Conservation (phyloP, 2,888 invertebrate genomes). For the Conomelus anceps region DNA sequence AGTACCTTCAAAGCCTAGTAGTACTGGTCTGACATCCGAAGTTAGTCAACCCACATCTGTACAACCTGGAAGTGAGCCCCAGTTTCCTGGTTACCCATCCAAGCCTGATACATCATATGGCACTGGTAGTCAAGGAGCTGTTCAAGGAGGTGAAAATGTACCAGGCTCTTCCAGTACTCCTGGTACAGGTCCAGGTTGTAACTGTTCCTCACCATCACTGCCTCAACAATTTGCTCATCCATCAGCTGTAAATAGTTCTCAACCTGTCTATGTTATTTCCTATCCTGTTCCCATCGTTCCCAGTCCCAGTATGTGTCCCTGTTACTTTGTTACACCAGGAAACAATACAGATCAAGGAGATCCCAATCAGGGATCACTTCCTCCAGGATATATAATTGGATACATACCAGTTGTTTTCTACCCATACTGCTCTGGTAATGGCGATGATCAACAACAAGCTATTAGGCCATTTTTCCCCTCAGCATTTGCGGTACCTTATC, state of each 20-base stretch:
- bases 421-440: conserved; percentile 56
- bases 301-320: conserved; percentile 56
- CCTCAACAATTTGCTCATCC: background rate
- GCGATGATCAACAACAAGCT: conserved; percentile 37
- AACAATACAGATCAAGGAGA: conserved; percentile 38
- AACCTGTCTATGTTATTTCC: conserved; percentile 47
- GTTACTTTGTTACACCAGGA: conserved; percentile 53
- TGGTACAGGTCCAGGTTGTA: conserved; percentile 18
- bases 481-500: conserved; percentile 55
- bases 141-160: conserved; percentile 23
- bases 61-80: background rate
- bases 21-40: conserved; percentile 27
- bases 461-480: conserved; percentile 54
- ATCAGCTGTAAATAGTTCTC: background rate
- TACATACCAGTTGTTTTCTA: conserved; percentile 65
- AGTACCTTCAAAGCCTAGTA: conserved; percentile 18
- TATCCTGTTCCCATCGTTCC: conserved; percentile 55
- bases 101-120: conserved; percentile 19
- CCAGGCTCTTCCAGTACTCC: conserved; percentile 19
- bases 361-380: conserved; percentile 36
- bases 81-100: conserved; percentile 17
- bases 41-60: background rate
- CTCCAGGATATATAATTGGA: conserved; percentile 58
- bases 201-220: conserved; percentile 21
- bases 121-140: background rate